These are phyloP conservation scores for Periophthalmus magnuspinnatus DNA, from an alignment of 2,797 vertebrate genomes.

Conservation along the genomic window DNA sequence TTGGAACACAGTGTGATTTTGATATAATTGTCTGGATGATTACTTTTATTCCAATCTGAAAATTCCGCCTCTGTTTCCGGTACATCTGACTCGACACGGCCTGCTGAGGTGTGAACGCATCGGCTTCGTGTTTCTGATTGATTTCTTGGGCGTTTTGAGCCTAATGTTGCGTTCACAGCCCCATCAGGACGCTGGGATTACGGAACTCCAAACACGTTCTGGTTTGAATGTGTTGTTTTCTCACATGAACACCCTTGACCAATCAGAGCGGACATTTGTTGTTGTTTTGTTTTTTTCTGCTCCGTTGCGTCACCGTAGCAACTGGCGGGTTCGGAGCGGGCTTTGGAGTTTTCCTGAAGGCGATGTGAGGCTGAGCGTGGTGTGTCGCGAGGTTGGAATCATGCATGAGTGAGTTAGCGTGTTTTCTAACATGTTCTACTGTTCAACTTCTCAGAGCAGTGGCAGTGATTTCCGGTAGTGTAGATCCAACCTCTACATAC, in stretches of 20 bases:
- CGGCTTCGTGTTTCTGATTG: constrained; percentile 22
- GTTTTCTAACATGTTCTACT: not conserved
- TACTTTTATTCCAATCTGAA: not conserved
- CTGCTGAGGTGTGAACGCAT: constrained; percentile 46
- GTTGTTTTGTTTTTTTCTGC: not conserved
- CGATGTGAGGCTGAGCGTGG: not conserved
- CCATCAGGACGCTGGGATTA: constrained; percentile 2
- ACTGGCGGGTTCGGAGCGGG: not conserved
- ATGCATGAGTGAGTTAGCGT: too few relatives aligned
- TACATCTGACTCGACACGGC: constrained; percentile 45
- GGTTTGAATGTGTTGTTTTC: constrained; percentile 2
- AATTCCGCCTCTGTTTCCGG: too few relatives aligned
- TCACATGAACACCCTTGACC: not conserved
- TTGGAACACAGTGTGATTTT: not conserved
- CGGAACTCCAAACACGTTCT: not conserved
- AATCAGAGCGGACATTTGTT: not conserved
- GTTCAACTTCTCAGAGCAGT: not conserved
- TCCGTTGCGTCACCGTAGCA: not conserved
- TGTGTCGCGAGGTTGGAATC: not conserved
- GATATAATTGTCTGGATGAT: not conserved
- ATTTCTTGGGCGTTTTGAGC: constrained; percentile 25
- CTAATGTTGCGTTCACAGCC: constrained; percentile 36
- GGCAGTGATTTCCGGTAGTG: not conserved
- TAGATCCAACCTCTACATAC: not conserved
- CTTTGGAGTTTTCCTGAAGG: not conserved